phyloP scores from a whole-genome alignment of 2,888 invertebrate genomes.

The Pterostichus niger region DNA sequence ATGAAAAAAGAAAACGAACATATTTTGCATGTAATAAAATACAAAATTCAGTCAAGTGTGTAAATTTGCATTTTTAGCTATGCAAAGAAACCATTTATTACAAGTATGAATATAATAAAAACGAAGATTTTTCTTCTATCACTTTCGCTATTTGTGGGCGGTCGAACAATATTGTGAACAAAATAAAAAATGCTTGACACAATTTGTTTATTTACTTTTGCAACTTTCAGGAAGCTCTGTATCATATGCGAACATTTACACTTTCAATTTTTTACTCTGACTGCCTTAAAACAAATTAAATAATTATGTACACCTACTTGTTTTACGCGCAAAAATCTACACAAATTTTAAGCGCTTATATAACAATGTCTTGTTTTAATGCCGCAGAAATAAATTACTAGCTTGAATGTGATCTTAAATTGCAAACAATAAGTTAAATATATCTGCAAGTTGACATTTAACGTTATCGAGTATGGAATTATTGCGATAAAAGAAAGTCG shows the following conservation, averaged over 20 bases:
- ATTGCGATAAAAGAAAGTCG: slow-evolving; percentile 34
- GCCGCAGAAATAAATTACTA: slow-evolving; percentile 17
- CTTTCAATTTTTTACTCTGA: slow-evolving; percentile 50
- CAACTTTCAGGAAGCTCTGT: slow-evolving; percentile 32
- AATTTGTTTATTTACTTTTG: slow-evolving; percentile 44
- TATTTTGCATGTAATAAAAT: slow-evolving; percentile 45
- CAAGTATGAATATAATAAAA: slow-evolving; percentile 54
- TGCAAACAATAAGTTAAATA: not conserved
- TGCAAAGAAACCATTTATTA: slow-evolving; percentile 51
- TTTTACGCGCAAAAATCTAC: not conserved
- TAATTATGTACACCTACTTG: slow-evolving; percentile 17
- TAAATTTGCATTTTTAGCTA: slow-evolving; percentile 45
- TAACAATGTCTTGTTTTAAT: not conserved
- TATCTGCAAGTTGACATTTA: slow-evolving; percentile 42
- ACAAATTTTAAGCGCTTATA: not conserved
- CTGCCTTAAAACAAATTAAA: slow-evolving; percentile 50
- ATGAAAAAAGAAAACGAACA: slow-evolving; percentile 46
- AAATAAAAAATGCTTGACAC: slow-evolving; percentile 44
- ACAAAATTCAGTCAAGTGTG: slow-evolving; percentile 41
- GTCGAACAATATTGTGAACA: slow-evolving; percentile 42
- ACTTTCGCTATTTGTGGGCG: slow-evolving; percentile 60
- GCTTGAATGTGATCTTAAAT: slow-evolving; percentile 34
- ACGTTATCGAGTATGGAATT: not conserved
- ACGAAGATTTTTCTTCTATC: slow-evolving; percentile 51
- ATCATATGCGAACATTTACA: slow-evolving; percentile 31